Base-by-base conservation (phyloP, 2,888 invertebrate species). In the Theristus sp. region DNA sequence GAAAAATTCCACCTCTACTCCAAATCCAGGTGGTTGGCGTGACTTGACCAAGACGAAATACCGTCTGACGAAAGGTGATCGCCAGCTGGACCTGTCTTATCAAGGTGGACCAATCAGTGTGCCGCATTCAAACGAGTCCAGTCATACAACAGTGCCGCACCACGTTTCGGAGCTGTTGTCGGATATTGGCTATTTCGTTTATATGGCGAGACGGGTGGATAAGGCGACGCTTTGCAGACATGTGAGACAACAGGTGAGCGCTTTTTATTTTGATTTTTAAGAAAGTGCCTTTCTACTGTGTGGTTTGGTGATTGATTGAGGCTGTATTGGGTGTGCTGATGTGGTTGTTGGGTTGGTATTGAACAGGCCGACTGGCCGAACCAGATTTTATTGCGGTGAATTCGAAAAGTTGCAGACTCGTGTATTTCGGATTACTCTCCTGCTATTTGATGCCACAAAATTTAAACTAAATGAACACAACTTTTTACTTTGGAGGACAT, bases 111-210 rank as follows among this genome's bases (percentile, higher is more conserved):
- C n/a, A n/a, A n/a, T n/a, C n/a, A n/a, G n/a, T n/a, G n/a, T n/a
- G n/a, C n/a, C n/a, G n/a, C n/a, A n/a, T n/a, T n/a, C n/a, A n/a
- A 38, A 38, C 10, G 20, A 38, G 10, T 49, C 49, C 6, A 17
- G 13, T 3, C 49, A n/a, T 24, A 17, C 10, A 13, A 17, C 6
- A 13, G 10, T 38, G 38, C 49, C 49, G 13, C 91, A 94, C 77
- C 93, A 94, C 75, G 87, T 96, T 0, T 87, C 94, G 0, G 96
- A 96, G 71, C 86, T 93, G 28, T 80, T 98, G 31, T 90, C 93
- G 0, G 91, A 94, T 75, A 94, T 96, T 62, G 94, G 94, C 0
- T 96, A 89, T 75, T 96, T 90, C 76, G 90, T 93, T 1, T 96
- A 96, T 74, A 84, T 88, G 77, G 89, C 94, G 0, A 80, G 94